Conservation (phyloP, 2,797 vertebrate genomes). For the Pogoniulus pusillus region DNA sequence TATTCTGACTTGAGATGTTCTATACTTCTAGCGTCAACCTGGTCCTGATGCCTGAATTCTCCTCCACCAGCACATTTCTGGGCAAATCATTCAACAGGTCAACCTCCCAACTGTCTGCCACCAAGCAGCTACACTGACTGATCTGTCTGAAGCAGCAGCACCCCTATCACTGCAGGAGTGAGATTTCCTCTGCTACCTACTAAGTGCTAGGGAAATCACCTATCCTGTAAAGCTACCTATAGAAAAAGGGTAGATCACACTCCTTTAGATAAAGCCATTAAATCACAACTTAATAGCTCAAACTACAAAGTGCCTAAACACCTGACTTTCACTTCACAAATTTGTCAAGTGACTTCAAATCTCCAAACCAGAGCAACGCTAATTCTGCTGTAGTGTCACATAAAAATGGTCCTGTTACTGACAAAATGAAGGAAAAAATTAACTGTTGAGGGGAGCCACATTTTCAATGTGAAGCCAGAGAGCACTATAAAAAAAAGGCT, state of each 20-base stretch:
- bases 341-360: no score
- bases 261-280: background rate
- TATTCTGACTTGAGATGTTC: background rate
- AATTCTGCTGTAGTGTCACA: background rate
- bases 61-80: background rate
- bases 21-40: background rate
- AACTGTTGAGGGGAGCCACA: background rate
- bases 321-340: no score
- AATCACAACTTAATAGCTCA: background rate
- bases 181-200: background rate
- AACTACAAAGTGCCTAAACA: background rate
- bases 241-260: background rate
- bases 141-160: background rate
- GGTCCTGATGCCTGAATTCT: background rate
- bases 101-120: background rate
- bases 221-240: background rate
- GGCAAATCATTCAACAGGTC: background rate
- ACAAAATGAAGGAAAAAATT: background rate
- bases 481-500: background rate
- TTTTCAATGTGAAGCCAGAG: background rate
- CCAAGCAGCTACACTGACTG: background rate
- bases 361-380: background rate
- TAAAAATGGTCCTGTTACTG: background rate
- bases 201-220: background rate
- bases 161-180: background rate